Evolutionary conservation across 2,888 invertebrate species (phyloP).

Genomic region (Nemotelus pantherinus): DNA sequence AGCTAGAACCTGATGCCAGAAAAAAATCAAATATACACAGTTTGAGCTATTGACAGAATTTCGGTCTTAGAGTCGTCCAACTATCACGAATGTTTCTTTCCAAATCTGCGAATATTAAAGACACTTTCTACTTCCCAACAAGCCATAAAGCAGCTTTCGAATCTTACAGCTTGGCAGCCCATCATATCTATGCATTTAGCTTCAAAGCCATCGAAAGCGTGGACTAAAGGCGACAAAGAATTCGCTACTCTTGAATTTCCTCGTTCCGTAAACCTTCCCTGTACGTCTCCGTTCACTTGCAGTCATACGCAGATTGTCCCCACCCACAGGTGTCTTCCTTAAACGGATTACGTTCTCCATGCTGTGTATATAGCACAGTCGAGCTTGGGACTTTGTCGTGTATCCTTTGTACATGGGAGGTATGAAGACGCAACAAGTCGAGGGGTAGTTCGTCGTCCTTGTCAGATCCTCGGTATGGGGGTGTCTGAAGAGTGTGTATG

Average conservation of each 20-base stretch:
- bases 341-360: conserved; percentile 41
- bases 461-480: neutral
- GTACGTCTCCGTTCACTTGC: neutral
- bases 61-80: no score
- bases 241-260: conserved; percentile 31
- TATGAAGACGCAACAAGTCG: conserved; percentile 35
- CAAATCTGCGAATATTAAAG: no score
- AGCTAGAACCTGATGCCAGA: no score
- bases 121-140: no score
- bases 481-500: neutral
- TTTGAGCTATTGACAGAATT: no score
- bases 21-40: no score
- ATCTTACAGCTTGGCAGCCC: neutral
- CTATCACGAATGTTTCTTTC: no score
- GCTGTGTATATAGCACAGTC: conserved; percentile 13
- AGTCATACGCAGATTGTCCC: neutral
- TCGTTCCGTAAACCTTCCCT: conserved; percentile 19
- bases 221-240: conserved; percentile 37
- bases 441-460: neutral
- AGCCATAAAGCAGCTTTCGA: no score
- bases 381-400: conserved; percentile 6
- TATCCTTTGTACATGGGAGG: conserved; percentile 30
- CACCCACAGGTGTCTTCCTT: conserved; percentile 34
- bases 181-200: neutral
- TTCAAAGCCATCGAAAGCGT: conserved; percentile 22